Percentiles rank a stretch among this genome's conserved stretches.
phyloP scores from a whole-genome alignment of 2,797 vertebrate species.

The Catamblyrhynchus diadema region DNA sequence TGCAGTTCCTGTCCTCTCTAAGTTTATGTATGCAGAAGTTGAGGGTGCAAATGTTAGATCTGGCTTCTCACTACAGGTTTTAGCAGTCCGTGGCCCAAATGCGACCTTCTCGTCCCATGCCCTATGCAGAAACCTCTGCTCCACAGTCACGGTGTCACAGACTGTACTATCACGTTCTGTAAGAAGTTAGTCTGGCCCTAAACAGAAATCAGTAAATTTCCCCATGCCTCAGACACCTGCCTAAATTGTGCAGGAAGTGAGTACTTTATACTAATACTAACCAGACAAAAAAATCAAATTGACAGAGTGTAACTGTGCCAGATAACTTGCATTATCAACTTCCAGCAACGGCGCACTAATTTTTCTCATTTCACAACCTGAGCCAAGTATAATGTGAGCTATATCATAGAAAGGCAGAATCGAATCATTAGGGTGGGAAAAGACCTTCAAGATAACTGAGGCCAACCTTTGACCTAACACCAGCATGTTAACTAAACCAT shows the following conservation, averaged over 20 bases:
- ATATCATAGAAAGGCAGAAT: neutral
- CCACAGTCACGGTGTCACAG: accelerated
- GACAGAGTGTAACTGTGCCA: neutral
- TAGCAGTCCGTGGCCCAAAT: neutral
- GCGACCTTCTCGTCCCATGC: neutral
- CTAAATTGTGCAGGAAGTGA: neutral
- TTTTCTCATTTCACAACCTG: neutral
- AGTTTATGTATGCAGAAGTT: neutral
- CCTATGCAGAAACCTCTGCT: neutral
- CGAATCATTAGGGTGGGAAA: neutral
- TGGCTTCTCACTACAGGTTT: neutral
- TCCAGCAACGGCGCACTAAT: neutral
- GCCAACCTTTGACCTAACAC: neutral
- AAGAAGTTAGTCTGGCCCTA: neutral
- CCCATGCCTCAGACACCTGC: accelerated
- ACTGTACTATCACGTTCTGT: accelerated
- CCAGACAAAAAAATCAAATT: neutral
- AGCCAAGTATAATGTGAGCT: neutral
- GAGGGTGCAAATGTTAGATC: neutral
- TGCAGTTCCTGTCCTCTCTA: neutral
- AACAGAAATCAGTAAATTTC: neutral
- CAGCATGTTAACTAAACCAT: neutral
- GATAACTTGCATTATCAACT: neutral
- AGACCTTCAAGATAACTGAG: neutral
- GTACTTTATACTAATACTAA: neutral